phyloP scores from a whole-genome alignment of 2,797 vertebrate genomes.

The Scyliorhinus canicula region DNA sequence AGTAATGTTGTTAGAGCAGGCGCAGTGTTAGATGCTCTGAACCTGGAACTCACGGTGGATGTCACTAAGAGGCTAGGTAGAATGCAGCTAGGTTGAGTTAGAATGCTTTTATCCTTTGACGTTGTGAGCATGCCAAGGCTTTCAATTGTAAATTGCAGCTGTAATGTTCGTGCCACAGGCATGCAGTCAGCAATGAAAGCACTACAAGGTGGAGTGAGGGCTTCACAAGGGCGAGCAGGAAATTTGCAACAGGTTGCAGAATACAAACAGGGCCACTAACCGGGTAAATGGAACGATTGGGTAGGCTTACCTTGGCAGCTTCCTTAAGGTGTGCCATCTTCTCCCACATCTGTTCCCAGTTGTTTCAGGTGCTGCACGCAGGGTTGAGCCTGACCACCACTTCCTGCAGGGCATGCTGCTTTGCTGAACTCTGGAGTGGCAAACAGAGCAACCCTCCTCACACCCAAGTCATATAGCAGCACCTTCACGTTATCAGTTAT shows the following conservation, averaged over 20 bases:
- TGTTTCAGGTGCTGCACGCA: conserved; percentile 12
- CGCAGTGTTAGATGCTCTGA: neutral
- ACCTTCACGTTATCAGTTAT: conserved; percentile 28
- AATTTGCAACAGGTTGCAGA: neutral
- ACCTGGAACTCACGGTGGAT: neutral
- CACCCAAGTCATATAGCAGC: conserved; percentile 30
- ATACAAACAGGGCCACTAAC: conserved; percentile 25
- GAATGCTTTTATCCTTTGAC: neutral
- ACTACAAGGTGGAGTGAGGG: neutral
- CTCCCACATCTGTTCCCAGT: conserved; percentile 25
- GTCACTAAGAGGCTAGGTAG: neutral
- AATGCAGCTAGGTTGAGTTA: neutral
- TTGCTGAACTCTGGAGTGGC: conserved; percentile 35
- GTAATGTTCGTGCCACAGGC: neutral
- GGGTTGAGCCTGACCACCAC: conserved; percentile 33
- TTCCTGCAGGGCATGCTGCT: conserved; percentile 36
- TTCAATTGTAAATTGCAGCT: conserved; percentile 25
- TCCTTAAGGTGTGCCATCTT: conserved; percentile 32
- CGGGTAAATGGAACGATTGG: conserved; percentile 21
- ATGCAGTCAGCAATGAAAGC: conserved; percentile 30
- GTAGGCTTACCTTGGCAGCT: conserved; percentile 34
- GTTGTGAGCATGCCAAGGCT: conserved; percentile 20
- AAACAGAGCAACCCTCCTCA: conserved; percentile 36
- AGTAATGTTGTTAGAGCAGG: neutral
- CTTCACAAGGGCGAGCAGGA: neutral